Base-by-base conservation (phyloP, 2,888 invertebrate genomes). In the Lepidochrysops patricia region DNA sequence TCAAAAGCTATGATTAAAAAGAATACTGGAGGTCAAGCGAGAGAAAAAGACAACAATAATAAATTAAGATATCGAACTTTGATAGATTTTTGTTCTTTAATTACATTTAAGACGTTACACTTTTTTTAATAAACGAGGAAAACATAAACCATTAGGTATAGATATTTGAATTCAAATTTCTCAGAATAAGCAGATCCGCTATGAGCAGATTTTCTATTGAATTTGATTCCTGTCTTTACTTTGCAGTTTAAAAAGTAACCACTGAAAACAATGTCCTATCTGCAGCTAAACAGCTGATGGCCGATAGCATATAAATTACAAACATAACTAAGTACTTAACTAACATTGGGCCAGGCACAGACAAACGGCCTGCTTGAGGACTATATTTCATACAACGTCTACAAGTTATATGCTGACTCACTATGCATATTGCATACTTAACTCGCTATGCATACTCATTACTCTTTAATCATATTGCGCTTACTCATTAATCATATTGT, bases 301-400 rank as follows among this genome's bases (percentile, higher is more conserved):
- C 60, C 61, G 35, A 58, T 58, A 34, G 25, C 37, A 61, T 60
- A 61, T 62, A 48, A 60, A 58, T 58, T 56, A 61, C 61, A 61
- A 52, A 58, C 57, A 63, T 63, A 60, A 37, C 48, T 60, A 65
- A 61, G 65, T 64, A 61, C 52, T 60, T 65, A 66, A 60, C 63
- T 64, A 58, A 67, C 67, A 68, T 68, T 68, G 70, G 63, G 62
- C 60, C 63, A 64, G 66, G 64, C 67, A 66, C 68, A 67, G 70
- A 72, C 65, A 67, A 68, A 70, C 62, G 67, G 68, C 65, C 61
- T 64, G 64, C 66, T 64, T 68, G 68, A 67, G 66, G 62, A 68
- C 65, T 67, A 67, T 70, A 71, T 69, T 67, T 72, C 71, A 72
- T 69, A 67, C 63, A 67, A 68, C 66, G 70, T 71, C 68, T 68